Conservation (phyloP, 1,140 invertebrate genomes). For the Holotrichia oblita region DNA sequence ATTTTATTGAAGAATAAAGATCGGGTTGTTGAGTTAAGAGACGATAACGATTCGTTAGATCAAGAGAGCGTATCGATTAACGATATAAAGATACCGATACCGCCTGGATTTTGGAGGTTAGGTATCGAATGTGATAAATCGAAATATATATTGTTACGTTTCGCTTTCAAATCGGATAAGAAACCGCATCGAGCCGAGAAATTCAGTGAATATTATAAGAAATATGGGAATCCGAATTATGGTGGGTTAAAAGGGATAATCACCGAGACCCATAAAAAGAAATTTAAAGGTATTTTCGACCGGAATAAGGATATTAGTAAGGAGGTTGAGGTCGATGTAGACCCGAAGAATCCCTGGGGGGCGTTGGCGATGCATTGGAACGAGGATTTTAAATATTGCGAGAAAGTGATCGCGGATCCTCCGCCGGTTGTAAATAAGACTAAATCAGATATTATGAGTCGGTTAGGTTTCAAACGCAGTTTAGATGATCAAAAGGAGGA, state of each 20-base stretch:
- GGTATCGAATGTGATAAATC: slow-evolving; percentile 70
- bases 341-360: slow-evolving; percentile 76
- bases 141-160: slow-evolving; percentile 76
- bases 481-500: slow-evolving; percentile 61
- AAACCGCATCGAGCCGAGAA: slow-evolving; percentile 70
- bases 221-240: slow-evolving; percentile 72
- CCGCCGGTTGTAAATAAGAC: background rate
- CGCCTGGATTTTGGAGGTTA: slow-evolving; percentile 80
- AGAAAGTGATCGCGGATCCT: slow-evolving; percentile 45
- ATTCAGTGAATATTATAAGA: slow-evolving; percentile 72
- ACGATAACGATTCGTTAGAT: slow-evolving; percentile 48
- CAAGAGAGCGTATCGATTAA: slow-evolving; percentile 59
- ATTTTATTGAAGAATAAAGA: slow-evolving; percentile 56
- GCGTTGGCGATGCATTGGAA: slow-evolving; percentile 75
- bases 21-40: slow-evolving; percentile 56
- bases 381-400: slow-evolving; percentile 64
- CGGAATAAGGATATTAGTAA: slow-evolving; percentile 59
- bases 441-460: slow-evolving; percentile 55
- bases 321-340: slow-evolving; percentile 50
- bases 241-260: slow-evolving; percentile 61
- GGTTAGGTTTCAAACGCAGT: slow-evolving; percentile 61
- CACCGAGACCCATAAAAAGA: slow-evolving; percentile 62
- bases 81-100: slow-evolving; percentile 67
- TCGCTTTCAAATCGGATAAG: slow-evolving; percentile 73
- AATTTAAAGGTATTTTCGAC: slow-evolving; percentile 64